A percentile compares a stretch with the other conserved stretches of the same genome.
Evolutionary conservation across 2,113 vertebrate genomes (phyloP).

Genomic region (Ammodytes dubius): DNA sequence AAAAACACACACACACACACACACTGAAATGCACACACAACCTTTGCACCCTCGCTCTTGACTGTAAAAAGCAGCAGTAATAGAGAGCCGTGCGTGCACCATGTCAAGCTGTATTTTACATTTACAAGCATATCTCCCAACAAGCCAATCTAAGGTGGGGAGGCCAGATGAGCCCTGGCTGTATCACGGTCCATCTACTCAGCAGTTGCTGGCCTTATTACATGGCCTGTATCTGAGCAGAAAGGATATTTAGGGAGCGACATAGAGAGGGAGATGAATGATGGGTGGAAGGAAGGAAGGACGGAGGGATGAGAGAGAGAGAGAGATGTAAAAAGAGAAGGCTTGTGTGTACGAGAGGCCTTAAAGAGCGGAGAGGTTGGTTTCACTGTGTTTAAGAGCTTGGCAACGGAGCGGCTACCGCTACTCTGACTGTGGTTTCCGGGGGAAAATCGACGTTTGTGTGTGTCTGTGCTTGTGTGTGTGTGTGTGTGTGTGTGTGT

Average conservation of each 20-base stretch:
- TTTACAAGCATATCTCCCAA: conserved; percentile 70
- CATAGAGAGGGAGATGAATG: conserved; percentile 63
- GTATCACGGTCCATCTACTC: conserved; percentile 63
- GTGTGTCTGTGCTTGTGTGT: background rate
- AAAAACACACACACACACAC: conserved; percentile 41
- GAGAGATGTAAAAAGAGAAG: conserved; percentile 73
- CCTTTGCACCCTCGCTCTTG: conserved; percentile 40
- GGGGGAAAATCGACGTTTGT: conserved; percentile 51
- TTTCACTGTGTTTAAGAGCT: conserved; percentile 78
- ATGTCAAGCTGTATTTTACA: conserved; percentile 72
- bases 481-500: conserved; percentile 12
- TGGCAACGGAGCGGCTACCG: conserved; percentile 60
- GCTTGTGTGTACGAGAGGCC: conserved; percentile 62
- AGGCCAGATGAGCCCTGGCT: conserved; percentile 59
- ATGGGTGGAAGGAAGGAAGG: conserved; percentile 58
- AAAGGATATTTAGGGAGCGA: conserved; percentile 78
- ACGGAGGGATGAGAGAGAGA: conserved; percentile 43
- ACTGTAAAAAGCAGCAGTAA: conserved; percentile 61
- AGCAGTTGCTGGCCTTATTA: conserved; percentile 65
- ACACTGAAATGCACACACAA: conserved; percentile 32
- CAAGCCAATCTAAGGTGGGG: conserved; percentile 60
- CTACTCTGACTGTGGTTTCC: conserved; percentile 69
- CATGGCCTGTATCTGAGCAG: conserved; percentile 74
- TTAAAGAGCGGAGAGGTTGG: conserved; percentile 68
- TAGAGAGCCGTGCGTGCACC: conserved; percentile 36